Conservation (phyloP, 1,140 invertebrate species). For the Bacillus rossius region DNA sequence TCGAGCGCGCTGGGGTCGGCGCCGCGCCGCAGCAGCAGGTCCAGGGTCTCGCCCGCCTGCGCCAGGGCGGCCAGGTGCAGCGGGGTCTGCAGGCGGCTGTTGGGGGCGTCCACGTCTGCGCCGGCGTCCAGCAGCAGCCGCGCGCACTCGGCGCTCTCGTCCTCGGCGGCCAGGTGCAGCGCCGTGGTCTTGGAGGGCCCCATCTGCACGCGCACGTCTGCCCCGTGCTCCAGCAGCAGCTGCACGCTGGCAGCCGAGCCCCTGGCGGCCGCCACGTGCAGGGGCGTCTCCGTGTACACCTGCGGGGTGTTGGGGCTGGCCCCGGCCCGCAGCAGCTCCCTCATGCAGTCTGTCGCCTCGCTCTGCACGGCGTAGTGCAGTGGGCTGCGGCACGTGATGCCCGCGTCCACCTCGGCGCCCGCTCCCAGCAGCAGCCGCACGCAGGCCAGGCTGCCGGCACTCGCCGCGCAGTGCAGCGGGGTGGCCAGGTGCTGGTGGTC, state of each 20-base stretch:
- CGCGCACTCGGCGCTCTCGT: constrained; percentile 41
- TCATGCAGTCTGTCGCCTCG: constrained; percentile 60
- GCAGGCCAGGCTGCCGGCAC: constrained; percentile 50
- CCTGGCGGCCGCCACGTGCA: constrained; percentile 72
- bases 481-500: constrained; percentile 60
- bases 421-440: constrained; percentile 54
- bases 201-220: constrained; percentile 66
- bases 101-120: constrained; percentile 30
- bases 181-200: constrained; percentile 51
- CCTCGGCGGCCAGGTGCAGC: constrained; percentile 47
- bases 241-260: constrained; percentile 61
- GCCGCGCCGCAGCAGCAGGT: constrained; percentile 54
- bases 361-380: constrained; percentile 70
- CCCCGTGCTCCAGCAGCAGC: constrained; percentile 61
- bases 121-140: constrained; percentile 39
- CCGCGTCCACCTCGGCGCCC: constrained; percentile 66
- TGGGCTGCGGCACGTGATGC: constrained; percentile 47
- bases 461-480: constrained; percentile 70
- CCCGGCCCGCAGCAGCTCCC: constrained; percentile 57
- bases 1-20: constrained; percentile 59
- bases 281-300: constrained; percentile 74
- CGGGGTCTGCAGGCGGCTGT: constrained; percentile 31
- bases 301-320: constrained; percentile 73
- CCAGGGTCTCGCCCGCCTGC: constrained; percentile 65
- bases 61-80: constrained; percentile 48